Evolutionary conservation across 2,113 vertebrate species (phyloP), one percentile per base, ranked within the genome.

Genomic region (Microtus richardsoni): DNA sequence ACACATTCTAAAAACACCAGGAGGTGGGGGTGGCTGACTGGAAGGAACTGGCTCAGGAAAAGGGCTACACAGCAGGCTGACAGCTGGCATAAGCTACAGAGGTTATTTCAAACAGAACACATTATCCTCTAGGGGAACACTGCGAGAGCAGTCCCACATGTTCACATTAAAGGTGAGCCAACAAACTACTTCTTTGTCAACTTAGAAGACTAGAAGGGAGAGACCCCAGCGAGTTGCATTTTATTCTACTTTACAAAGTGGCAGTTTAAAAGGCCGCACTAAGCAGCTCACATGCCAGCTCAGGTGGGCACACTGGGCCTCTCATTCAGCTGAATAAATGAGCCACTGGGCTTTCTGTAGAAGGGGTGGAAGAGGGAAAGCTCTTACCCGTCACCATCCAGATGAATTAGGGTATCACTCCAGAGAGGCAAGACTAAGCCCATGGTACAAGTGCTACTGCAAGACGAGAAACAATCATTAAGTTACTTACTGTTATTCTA

Each of bases 321-420:
- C 75, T 71, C 92, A 94, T 74, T 95, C 75, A 97, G 77, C 78
- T 90, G 70, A 93, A 93, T 96, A 92, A 97, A 96, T 96, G 83
- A 64, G 66, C 33, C 58, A 95, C 49, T 54, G 54, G 4, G 75
- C 44, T 95, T 80, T 14, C 73, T 80, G 41, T 12, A 30, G 0
- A 64, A 88, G 60, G 95, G 22, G 95, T 74, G 88, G 84, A 2
- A 94, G 94, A 95, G 82, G 71, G 66, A 95, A 97, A 64, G 66
- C 21, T 97, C 99, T 99, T 98, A 99, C 99, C 99, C 99, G 74
- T 99, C 99, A 95, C 99, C 99, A 39, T 99, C 99, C 99, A 99
- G 98, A 98, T 99, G 99, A 98, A 99, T 99, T 96, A 99, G 97
- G 24, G 99, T 99, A 98, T 99, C 99, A 66, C 99, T 99, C 99